Evolutionary conservation across 2,888 invertebrate genomes (phyloP).

Genomic region (Psylliodes chrysocephalus): DNA sequence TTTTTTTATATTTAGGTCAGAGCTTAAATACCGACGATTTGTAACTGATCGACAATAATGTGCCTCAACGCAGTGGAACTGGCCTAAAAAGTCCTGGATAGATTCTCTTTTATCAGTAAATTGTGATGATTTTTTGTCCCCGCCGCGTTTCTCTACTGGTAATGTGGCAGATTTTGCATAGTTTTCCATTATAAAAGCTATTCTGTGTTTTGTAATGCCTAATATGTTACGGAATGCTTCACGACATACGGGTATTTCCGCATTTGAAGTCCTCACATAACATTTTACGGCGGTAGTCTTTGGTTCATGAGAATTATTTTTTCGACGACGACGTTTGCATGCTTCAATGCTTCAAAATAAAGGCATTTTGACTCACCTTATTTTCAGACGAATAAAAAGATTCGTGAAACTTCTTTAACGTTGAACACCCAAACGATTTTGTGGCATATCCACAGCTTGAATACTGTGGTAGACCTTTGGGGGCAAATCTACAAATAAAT

Average conservation of each 20-base stretch:
- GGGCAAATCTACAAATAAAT: background rate
- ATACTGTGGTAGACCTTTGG: constrained; percentile 15
- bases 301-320: no score
- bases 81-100: background rate
- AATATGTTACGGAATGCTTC: constrained; percentile 1
- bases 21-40: background rate
- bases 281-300: no score
- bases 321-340: constrained; percentile 11
- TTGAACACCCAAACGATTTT: constrained; percentile 5
- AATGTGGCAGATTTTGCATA: background rate
- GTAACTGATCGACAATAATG: constrained; percentile 6
- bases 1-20: constrained; percentile 14
- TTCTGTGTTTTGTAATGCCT: background rate
- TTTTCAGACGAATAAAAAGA: constrained; percentile 1
- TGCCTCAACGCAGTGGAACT: constrained; percentile 13
- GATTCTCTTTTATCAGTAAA: background rate
- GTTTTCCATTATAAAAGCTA: background rate
- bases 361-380: constrained; percentile 7
- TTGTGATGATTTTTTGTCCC: background rate
- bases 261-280: background rate
- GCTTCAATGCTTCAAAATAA: constrained; percentile 19
- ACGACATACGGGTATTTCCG: constrained; percentile 1
- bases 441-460: constrained; percentile 12
- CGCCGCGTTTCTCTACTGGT: constrained; percentile 11
- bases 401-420: constrained; percentile 2